These are phyloP conservation scores for Neosilurus hyrtlii DNA, from an alignment of 2,797 vertebrate genomes.

Conservation along the genomic window DNA sequence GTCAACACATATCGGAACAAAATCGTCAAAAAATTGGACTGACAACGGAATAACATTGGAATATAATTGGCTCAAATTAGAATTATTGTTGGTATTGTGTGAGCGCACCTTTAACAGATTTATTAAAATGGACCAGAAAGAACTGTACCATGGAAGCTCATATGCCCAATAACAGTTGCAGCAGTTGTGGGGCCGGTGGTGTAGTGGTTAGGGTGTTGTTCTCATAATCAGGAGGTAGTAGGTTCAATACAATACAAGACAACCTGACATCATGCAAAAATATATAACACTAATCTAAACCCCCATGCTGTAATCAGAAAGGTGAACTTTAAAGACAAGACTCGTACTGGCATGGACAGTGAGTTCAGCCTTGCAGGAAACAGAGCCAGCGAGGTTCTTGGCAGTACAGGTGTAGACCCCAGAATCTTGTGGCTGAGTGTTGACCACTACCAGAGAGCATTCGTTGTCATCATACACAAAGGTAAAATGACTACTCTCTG, in stretches of 20 bases:
- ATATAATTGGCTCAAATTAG: no score
- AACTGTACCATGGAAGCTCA: background rate
- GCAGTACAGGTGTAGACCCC: slow-evolving; percentile 95
- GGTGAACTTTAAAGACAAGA: background rate
- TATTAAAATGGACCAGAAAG: background rate
- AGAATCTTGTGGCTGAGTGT: slow-evolving; percentile 78
- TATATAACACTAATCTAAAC: background rate
- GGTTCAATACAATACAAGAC: no score
- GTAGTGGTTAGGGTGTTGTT: no score
- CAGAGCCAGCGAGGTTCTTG: slow-evolving; percentile 87
- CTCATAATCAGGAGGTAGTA: no score
- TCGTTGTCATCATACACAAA: slow-evolving; percentile 96
- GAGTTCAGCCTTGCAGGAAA: slow-evolving; percentile 96
- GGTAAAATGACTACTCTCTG: slow-evolving; percentile 89
- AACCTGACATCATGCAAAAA: background rate
- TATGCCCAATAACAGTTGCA: background rate
- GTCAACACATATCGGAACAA: no score
- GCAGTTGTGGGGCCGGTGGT: no score
- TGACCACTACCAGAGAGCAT: slow-evolving; percentile 91
- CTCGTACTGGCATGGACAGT: slow-evolving; percentile 80
- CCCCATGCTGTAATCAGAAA: background rate
- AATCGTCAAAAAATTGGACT: no score
- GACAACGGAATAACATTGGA: no score
- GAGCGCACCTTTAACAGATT: background rate
- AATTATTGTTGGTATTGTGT: no score